phyloP scores from a whole-genome alignment of 2,797 vertebrate species.

The Pseudochirops corinnae region DNA sequence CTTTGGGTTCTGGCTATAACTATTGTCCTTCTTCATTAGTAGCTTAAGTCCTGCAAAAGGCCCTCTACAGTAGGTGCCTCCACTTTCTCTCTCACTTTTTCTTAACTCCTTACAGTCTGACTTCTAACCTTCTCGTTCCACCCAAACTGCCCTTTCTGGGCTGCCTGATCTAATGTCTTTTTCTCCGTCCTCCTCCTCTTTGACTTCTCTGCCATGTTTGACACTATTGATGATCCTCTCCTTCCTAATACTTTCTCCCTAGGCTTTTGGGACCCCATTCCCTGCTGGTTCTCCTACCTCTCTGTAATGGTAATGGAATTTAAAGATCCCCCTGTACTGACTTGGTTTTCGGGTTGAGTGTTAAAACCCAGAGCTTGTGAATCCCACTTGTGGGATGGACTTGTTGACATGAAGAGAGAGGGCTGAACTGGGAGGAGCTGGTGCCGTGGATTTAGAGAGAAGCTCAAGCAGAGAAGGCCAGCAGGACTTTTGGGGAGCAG shows the following conservation, averaged over 20 bases:
- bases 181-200: not conserved
- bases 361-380: too few species aligned
- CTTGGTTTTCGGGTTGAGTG: too few species aligned
- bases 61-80: not conserved
- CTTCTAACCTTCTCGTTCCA: not conserved
- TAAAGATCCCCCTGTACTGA: too few species aligned
- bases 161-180: not conserved
- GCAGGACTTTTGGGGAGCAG: too few species aligned
- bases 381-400: too few species aligned
- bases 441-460: too few species aligned
- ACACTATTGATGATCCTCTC: not conserved
- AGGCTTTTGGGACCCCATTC: not conserved
- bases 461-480: too few species aligned
- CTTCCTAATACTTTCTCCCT: slow-evolving; percentile 4
- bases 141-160: not conserved
- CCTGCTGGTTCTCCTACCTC: slow-evolving; percentile 5
- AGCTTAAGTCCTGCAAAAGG: not conserved
- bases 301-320: too few species aligned
- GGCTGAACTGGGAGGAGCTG: too few species aligned
- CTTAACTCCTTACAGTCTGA: not conserved
- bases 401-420: too few species aligned
- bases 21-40: not conserved
- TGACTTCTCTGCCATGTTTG: not conserved
- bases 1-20: not conserved
- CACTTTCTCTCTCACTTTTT: not conserved